Percentiles rank a stretch among this genome's conserved stretches.
Conservation (phyloP, 1,140 invertebrate species). For the Cydia fagiglandana region DNA sequence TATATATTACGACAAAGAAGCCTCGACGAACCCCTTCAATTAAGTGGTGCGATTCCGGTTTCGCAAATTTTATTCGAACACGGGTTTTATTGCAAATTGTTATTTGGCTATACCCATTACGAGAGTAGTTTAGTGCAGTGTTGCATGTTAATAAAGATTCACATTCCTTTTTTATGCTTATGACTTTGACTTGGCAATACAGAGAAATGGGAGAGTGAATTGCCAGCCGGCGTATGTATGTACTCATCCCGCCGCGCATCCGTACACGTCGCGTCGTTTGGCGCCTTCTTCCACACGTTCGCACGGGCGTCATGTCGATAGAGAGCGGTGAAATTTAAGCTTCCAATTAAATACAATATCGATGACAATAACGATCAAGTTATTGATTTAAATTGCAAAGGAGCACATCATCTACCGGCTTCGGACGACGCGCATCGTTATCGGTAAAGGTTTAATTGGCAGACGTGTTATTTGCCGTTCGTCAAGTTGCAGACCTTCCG, state of each 20-base stretch:
- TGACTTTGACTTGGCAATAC: conserved; percentile 26
- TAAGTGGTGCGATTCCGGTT: conserved; percentile 61
- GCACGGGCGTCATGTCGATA: not conserved
- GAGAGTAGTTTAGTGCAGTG: conserved; percentile 47
- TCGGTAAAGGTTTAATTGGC: conserved; percentile 46
- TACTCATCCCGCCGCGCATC: not conserved
- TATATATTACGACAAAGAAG: conserved; percentile 65
- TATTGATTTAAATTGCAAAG: conserved; percentile 68
- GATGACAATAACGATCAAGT: conserved; percentile 53
- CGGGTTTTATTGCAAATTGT: conserved; percentile 47
- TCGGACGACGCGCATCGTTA: conserved; percentile 40
- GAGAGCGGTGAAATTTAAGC: conserved; percentile 36
- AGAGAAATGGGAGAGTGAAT: conserved; percentile 27
- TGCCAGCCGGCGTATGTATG: not conserved
- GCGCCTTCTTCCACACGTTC: not conserved
- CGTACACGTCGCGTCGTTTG: not conserved
- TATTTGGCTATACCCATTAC: conserved; percentile 57
- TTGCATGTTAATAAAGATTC: conserved; percentile 44
- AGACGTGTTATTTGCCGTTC: conserved; percentile 36
- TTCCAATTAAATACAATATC: conserved; percentile 56
- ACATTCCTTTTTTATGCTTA: conserved; percentile 39
- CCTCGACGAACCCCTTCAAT: conserved; percentile 60
- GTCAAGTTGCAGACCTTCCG: not conserved
- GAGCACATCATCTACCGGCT: conserved; percentile 44
- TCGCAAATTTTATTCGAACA: conserved; percentile 43